Evolutionary conservation across 2,888 invertebrate genomes (phyloP), one percentile per base, ranked within the genome.

Genomic region (Galeruca laticollis): DNA sequence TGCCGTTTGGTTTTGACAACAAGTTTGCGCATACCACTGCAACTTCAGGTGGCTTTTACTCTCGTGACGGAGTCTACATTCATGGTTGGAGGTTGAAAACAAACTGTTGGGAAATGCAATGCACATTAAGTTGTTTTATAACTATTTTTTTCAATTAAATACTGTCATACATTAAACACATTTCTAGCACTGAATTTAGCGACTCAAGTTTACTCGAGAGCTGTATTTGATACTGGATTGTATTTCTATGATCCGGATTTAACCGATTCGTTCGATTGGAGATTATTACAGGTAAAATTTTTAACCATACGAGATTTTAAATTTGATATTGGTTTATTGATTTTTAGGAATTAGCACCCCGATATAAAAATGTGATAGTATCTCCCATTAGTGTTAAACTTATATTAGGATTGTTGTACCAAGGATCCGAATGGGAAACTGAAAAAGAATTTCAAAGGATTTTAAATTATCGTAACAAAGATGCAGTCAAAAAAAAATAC

Each of bases 361-460:
- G 90, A 2, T 80, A 86, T 8, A 89, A 88, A 13, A 94, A 94
- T 84, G 87, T 93, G 64, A 85, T 94, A 21, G 80, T 94, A 56
- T 95, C 94, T 0, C 94, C 95, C 0, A 86, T 94, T 72, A 93
- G 94, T 2, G 83, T 94, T 54, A 94, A 94, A 84, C 80, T 94
- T 73, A 89, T 92, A 0, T 82, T 95, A 72, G 91, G 91, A 0
- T 88, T 94, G 76, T 86, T 95, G 1, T 90, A 90, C 43, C 93
- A 94, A 83, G 94, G 93, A 0, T 89, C 94, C 0, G 88, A 88
- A 33, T 90, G 91, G 1, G 76, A 83, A 21, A 93, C 93, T 0
- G 88, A 89, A 71, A 82, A 84, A 2, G 91, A 93, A 81, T 86
- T 93, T 26, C 84, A 87, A 56, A 85, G 86, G 3, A 89, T 89